These are phyloP conservation scores for Chymomyza fuscimana DNA, from an alignment of 2,888 invertebrate species.

Conservation along the genomic window DNA sequence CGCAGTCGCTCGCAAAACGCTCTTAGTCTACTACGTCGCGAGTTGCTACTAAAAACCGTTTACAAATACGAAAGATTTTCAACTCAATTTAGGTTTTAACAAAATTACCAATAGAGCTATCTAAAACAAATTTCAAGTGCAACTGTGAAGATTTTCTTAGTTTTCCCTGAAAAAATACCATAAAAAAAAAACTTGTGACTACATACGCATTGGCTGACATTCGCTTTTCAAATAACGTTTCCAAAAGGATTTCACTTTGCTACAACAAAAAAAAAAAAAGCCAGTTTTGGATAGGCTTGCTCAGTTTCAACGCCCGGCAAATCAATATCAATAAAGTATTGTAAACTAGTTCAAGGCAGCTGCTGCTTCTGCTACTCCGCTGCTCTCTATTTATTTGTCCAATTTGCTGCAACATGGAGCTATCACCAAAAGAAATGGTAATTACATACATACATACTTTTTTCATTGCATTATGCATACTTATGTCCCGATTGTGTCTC, in stretches of 20 bases:
- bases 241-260: conserved; percentile 52
- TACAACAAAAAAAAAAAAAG: neutral
- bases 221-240: neutral
- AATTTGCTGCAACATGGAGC: conserved; percentile 57
- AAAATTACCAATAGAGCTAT: neutral
- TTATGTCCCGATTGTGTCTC: conserved; percentile 17
- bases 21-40: conserved; percentile 1
- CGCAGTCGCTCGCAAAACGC: conserved; percentile 34
- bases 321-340: neutral
- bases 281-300: neutral
- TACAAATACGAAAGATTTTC: neutral
- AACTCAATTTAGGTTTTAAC: neutral
- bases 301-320: neutral
- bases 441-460: conserved; percentile 53
- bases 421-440: conserved; percentile 76
- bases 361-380: conserved; percentile 31
- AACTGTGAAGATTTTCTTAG: neutral
- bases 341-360: conserved; percentile 72
- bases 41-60: neutral
- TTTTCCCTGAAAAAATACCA: neutral
- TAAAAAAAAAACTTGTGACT: neutral
- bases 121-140: neutral
- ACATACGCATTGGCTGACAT: neutral
- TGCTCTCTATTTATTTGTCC: conserved; percentile 1
- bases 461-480: conserved; percentile 53